Conservation (phyloP, 2,797 vertebrate species). For the Mormyrops attenuatus region DNA sequence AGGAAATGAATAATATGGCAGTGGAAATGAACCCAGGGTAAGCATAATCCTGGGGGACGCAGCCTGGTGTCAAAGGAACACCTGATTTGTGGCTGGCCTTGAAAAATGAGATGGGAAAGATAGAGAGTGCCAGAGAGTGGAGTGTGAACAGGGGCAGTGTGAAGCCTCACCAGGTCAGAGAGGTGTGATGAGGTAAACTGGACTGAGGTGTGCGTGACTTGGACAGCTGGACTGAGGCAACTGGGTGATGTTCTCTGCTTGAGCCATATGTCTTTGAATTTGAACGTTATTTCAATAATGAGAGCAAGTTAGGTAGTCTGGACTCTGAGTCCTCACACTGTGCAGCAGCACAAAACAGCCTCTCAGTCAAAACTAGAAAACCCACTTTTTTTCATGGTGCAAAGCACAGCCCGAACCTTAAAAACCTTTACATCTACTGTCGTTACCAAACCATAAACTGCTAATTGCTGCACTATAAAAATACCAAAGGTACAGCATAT, state of each 20-base stretch:
- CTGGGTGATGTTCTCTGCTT: not conserved
- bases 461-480: constrained; percentile 37
- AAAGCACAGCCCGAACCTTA: constrained; percentile 34
- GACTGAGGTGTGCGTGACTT: not conserved
- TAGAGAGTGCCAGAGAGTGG: not conserved
- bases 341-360: constrained; percentile 20
- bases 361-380: constrained; percentile 28
- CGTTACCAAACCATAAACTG: constrained; percentile 38
- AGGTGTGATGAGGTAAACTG: not conserved
- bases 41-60: not conserved
- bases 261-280: not conserved
- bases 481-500: constrained; percentile 22
- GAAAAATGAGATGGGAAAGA: not conserved
- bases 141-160: not conserved
- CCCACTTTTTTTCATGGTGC: constrained; percentile 32
- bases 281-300: not conserved
- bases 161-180: not conserved
- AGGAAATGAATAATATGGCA: not conserved
- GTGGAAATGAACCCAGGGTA: not conserved
- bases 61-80: not conserved
- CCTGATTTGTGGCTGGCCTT: not conserved
- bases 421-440: constrained; percentile 39
- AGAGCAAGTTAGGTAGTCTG: not conserved
- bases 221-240: not conserved
- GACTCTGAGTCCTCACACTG: constrained; percentile 12